Base-by-base conservation (phyloP, 2,113 vertebrate species). In the Poecilia latipinna region DNA sequence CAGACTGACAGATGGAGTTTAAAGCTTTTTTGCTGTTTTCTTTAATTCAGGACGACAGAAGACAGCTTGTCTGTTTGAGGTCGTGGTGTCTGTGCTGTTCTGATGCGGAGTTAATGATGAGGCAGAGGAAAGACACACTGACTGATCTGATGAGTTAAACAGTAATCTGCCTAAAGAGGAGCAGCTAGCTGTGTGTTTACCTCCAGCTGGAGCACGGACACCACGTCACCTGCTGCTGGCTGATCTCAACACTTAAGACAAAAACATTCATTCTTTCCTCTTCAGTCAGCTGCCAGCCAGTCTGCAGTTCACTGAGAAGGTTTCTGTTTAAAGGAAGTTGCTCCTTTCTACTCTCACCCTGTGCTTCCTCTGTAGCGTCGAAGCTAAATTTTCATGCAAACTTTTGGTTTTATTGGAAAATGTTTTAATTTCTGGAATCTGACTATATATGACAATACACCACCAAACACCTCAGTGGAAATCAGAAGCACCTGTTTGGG, bases 1-100 rank as follows among this genome's bases (percentile, higher is more conserved):
- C 29, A 33, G 29, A 77, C 70, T 63, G 51, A 79, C 82, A 86
- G 76, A 89, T 80, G 82, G 83, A 72, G 69, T 61, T 54, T 28
- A 69, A 60, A 68, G 24, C 17, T 31, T 77, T 77, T 79, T 77
- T 73, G 70, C 35, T 74, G 33, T 79, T 54, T 74, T 80, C 70
- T 87, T 83, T 83, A 65, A 60, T 82, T 64, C 68, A 71, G n/a
- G 22, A 70, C 48, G 15, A 65, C 29, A 51, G 78, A 83, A 86
- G 65, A 82, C 78, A 80, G 77, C 80, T 82, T 57, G 69, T 82
- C 76, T 68, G 57, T 57, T 26, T 69, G 78, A 28, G 66, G 44
- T 66, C 62, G 77, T 48, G 10, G 4, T 69, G 68, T 82, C 60
- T 70, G 66, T 74, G 12, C 77, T 74, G 69, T 15, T 76, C 61